Base-by-base conservation (phyloP, 2,113 vertebrate species). In the Panurus biarmicus region DNA sequence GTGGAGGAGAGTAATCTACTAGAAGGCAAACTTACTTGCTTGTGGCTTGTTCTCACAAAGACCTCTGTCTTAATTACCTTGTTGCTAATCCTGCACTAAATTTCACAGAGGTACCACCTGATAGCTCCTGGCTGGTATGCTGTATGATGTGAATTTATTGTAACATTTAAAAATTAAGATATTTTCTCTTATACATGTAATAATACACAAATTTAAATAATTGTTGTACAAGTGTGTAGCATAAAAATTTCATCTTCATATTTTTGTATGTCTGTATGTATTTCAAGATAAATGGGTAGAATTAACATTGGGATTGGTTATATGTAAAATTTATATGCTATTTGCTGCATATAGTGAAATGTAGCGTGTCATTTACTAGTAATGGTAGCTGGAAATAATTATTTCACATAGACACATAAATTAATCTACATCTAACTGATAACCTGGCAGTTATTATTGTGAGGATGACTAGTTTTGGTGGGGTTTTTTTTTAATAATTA, bases 61-160 rank as follows among this genome's bases (percentile, higher is more conserved):
- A 97, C 97, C 97, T 98, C 97, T 97, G 92, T 98, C 98, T 97
- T 98, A 97, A 96, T 92, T 94, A 64, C 71, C n/a, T 40, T 96
- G 16, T 97, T 92, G 95, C 95, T 98, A 98, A 99, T 97, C 97
- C 95, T 98, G 97, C 97, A 97, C 98, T 98, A 97, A 98, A 97
- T 96, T 94, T 94, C 85, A 93, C 71, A 67, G 91, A 90, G 56
- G 50, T 87, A 94, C 73, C 87, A 66, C 62, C 89, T 91, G 35
- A 77, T 97, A 91, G 89, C 51, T 96, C 67, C 74, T 96, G 87
- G 93, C 98, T 98, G 96, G 69, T 97, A 84, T 98, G 95, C 91
- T 96, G 94, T 96, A 95, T 94, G 93, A 69, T 83, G 61, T 88
- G 56, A 45, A 73, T 93, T 94, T 89, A 88, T 81, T 73, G 66